phyloP scores from a whole-genome alignment of 2,113 vertebrate species.

The Tor tambroides region DNA sequence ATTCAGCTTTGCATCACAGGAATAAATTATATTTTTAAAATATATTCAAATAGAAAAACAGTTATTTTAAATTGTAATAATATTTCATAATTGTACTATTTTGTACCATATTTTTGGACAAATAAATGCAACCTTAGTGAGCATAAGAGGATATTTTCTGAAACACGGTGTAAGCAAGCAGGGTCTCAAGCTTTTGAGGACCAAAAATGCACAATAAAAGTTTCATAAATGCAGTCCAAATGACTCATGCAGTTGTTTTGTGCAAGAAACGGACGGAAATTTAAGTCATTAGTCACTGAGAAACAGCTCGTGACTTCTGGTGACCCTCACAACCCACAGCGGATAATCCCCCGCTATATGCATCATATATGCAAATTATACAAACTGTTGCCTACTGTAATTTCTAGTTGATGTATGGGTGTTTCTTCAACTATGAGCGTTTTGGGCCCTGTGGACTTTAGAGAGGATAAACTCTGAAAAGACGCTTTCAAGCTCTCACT shows the following conservation, averaged over 20 bases:
- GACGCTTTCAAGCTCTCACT: not conserved
- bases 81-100: not conserved
- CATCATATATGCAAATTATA: conserved; percentile 14
- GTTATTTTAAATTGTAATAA: not conserved
- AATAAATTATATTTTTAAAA: not conserved
- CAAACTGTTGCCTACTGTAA: conserved; percentile 4
- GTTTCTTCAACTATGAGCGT: not conserved
- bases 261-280: not conserved
- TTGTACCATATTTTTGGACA: no score
- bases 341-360: not conserved
- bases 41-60: not conserved
- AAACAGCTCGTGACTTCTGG: not conserved
- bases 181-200: not conserved
- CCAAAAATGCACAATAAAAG: not conserved
- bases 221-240: not conserved
- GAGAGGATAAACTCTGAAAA: not conserved
- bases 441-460: conserved; percentile 15
- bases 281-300: conserved; percentile 31
- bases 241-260: not conserved
- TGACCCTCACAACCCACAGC: conserved; percentile 12
- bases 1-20: not conserved
- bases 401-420: conserved; percentile 11
- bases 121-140: not conserved
- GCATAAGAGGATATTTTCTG: not conserved
- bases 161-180: not conserved